Evolutionary conservation across 1,140 invertebrate genomes (phyloP).

Genomic region (Drosophila takahashii): DNA sequence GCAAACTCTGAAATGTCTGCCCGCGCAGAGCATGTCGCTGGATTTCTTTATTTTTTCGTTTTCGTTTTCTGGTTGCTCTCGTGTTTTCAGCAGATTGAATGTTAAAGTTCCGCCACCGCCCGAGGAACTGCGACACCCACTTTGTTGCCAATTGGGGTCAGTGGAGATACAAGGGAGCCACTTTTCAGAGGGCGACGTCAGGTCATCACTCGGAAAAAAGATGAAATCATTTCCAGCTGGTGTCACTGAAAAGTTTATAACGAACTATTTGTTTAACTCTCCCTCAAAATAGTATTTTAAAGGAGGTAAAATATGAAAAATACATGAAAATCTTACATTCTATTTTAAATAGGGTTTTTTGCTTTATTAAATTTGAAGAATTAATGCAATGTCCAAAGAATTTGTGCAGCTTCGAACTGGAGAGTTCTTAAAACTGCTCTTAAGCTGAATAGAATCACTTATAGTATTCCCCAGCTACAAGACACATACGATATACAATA

Average conservation of each 20-base stretch:
- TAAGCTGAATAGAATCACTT: too few relatives aligned
- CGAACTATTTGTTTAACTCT: too few relatives aligned
- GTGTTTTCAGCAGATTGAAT: constrained; percentile 45
- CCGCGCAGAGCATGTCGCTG: constrained; percentile 12
- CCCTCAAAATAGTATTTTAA: too few relatives aligned
- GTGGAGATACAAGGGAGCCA: constrained; percentile 12
- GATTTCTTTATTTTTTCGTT: neutral
- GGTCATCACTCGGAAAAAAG: constrained; percentile 14
- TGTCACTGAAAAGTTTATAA: neutral
- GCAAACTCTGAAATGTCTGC: constrained; percentile 27
- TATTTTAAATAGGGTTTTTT: too few relatives aligned
- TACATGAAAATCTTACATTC: too few relatives aligned
- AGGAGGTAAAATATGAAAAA: too few relatives aligned
- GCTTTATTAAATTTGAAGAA: too few relatives aligned
- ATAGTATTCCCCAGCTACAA: too few relatives aligned
- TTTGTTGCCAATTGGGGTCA: constrained; percentile 44
- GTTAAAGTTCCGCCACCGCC: constrained; percentile 31
- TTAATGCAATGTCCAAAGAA: too few relatives aligned
- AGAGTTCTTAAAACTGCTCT: too few relatives aligned
- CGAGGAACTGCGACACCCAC: constrained; percentile 39
- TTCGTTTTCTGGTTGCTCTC: constrained; percentile 4
- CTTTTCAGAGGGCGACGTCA: neutral
- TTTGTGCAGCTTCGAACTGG: too few relatives aligned
- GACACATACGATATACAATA: neutral
- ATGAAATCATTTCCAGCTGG: neutral